Evolutionary conservation across 1,140 invertebrate genomes (phyloP), one percentile per base, ranked within the genome.

Genomic region (Drosophila rufa): DNA sequence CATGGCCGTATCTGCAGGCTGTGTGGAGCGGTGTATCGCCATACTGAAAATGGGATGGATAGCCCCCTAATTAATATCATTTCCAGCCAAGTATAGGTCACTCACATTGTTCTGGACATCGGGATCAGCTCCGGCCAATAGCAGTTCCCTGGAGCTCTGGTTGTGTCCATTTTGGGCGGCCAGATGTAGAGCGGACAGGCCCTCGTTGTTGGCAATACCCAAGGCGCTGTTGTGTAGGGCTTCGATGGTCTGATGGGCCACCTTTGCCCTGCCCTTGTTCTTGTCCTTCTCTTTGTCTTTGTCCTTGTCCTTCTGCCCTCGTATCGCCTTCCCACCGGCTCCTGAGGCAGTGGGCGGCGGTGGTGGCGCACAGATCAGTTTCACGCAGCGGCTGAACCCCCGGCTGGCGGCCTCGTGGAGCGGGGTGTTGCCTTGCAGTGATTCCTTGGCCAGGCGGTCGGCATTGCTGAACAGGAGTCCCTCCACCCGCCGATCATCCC

Each of bases 91-190:
- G 7, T 17, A 30, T 50, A 11, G 7, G 15, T 14, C 40, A 94
- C 95, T 94, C 91, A 98, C 97, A 94, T 98, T 98, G 91, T 99
- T 99, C 93, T 98, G 97, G 25, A 97, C 93, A 93, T 99, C 97
- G 0, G 98, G 96, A 93, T 97, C 96, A 50, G 97, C 97, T 0
- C 97, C 97, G 25, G 97, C 96, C 65, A 98, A 94, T 2, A 99
- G 94, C 4, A 99, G 94, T 89, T 98, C 97, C 46, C 98, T 93
- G 74, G 97, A 97, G 70, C 97, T 97, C 94, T 99, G 98, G 93
- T 99, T 99, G 93, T 99, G 98, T 1, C 98, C 98, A 92, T 98
- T 98, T 94, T 99, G 98, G 86, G 97, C 98, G 48, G 97, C 97
- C 55, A 99, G 94, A 94, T 99, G 98, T 3, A 99, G 94, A n/a